These are phyloP conservation scores for Drosophila lowei DNA, from an alignment of 1,140 invertebrate genomes.

Conservation along the genomic window DNA sequence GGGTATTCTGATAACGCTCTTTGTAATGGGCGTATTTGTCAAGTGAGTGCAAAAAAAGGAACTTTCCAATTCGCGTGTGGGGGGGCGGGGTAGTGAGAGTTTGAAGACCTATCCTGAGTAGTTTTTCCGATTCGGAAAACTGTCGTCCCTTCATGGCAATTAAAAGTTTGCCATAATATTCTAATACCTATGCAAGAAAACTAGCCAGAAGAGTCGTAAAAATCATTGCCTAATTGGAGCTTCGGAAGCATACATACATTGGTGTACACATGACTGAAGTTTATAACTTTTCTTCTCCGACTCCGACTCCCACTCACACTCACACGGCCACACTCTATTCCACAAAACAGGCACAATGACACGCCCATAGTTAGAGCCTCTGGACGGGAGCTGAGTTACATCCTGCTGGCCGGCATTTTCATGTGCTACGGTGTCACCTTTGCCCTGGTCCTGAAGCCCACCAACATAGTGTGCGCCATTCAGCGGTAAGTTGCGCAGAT, in stretches of 20 bases:
- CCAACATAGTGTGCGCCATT: slow-evolving; percentile 89
- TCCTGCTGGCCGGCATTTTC: slow-evolving; percentile 93
- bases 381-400: slow-evolving; percentile 94
- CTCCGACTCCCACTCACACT: neutral
- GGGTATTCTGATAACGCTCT: slow-evolving; percentile 91
- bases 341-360: slow-evolving; percentile 86
- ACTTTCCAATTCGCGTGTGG: neutral
- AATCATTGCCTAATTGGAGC: slow-evolving; percentile 26
- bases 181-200: slow-evolving; percentile 22
- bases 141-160: slow-evolving; percentile 38
- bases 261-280: slow-evolving; percentile 6
- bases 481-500: slow-evolving; percentile 86
- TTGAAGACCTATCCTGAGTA: too few relatives aligned
- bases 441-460: slow-evolving; percentile 90
- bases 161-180: slow-evolving; percentile 53
- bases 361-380: slow-evolving; percentile 95
- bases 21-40: slow-evolving; percentile 87
- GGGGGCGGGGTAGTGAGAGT: neutral
- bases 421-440: slow-evolving; percentile 95
- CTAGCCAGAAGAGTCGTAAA: slow-evolving; percentile 20
- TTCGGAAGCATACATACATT: too few relatives aligned
- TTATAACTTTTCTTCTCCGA: slow-evolving; percentile 8
- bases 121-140: neutral
- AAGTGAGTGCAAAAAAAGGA: slow-evolving; percentile 60
- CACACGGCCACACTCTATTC: neutral